Conservation (phyloP, 2,797 vertebrate species). For the Alca torda region DNA sequence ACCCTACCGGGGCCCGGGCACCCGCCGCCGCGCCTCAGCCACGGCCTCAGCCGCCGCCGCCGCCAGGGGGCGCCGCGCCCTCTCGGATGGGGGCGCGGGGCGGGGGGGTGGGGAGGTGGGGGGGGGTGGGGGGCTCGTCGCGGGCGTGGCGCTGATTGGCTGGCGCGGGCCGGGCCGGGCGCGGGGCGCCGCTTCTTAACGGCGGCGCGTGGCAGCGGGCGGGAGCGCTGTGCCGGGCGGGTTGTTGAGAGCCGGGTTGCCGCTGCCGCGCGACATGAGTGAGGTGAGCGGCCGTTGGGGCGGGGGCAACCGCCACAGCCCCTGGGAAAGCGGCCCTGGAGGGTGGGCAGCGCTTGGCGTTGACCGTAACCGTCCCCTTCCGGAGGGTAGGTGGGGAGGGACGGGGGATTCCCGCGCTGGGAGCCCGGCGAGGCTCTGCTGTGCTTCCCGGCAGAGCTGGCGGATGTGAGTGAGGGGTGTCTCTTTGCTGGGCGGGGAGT, state of each 20-base stretch:
- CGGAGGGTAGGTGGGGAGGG: neutral
- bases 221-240: neutral
- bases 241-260: neutral
- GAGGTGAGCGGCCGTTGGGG: slow-evolving; percentile 12
- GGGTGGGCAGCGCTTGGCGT: neutral
- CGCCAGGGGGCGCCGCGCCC: neutral
- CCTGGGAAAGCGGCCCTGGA: fast-evolving
- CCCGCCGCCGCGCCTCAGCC: neutral
- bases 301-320: fast-evolving
- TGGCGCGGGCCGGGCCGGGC: neutral
- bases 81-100: neutral
- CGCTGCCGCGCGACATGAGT: slow-evolving; percentile 27
- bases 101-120: neutral
- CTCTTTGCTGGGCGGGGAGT: too few species aligned
- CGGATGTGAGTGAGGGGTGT: neutral
- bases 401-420: neutral
- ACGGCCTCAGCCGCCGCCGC: neutral
- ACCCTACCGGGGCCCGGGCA: neutral
- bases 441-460: neutral
- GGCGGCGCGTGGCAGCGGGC: neutral
- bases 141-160: slow-evolving; percentile 13
- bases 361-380: fast-evolving
- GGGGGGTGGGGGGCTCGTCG: neutral
- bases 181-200: slow-evolving; percentile 45
- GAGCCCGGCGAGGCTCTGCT: neutral